Base-by-base conservation (phyloP, 2,888 invertebrate species). In the Epiperipatus broadwayi region DNA sequence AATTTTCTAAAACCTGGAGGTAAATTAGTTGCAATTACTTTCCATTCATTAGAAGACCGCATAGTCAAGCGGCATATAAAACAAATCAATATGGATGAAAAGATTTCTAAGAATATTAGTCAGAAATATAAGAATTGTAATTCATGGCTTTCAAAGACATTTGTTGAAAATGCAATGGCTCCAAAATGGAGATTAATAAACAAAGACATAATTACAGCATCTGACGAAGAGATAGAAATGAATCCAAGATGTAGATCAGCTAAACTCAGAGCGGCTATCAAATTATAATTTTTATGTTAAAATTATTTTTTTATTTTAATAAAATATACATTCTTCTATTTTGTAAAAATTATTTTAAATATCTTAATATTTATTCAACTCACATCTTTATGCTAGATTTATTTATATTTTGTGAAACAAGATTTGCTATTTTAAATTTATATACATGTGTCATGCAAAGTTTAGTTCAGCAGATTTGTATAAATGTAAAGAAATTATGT, bases 31-130 rank as follows among this genome's bases (percentile, higher is more conserved):
- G 74, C 79, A 0, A 70, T 93, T 28, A 73, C 83, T 10, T 93
- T 91, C 58, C 89, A 91, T 60, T 87, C 87, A 0, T 63, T 89
- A 18, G 89, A 93, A 65, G 93, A 93, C 56, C 78, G 78, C 1
- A 78, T 93, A 45, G 77, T 91, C 0, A 93, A 93, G 56, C 67
- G 87, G 7, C 85, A 89, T 57, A n/a, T n/a, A n/a, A n/a, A n/a
- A n/a, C n/a, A 43, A 1, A 75, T 79, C 53, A 64, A 78, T 28
- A 64, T 73, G 16, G 73, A 78, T 52, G 73, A 75, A 49, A 59
- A 71, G 4, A 71, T 75, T 0, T 79, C 44, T 32, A 39, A 76
- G 57, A 68, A 69, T 2, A 54, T 79, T 12, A 73, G 78, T 0
- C 59, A 80, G 25, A 77, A 75, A 51, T 81, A 75, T 52, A 62